Evolutionary conservation across 2,113 vertebrate genomes (phyloP), one percentile per base, ranked within the genome.

Genomic region (Tragelaphus buxtoni): DNA sequence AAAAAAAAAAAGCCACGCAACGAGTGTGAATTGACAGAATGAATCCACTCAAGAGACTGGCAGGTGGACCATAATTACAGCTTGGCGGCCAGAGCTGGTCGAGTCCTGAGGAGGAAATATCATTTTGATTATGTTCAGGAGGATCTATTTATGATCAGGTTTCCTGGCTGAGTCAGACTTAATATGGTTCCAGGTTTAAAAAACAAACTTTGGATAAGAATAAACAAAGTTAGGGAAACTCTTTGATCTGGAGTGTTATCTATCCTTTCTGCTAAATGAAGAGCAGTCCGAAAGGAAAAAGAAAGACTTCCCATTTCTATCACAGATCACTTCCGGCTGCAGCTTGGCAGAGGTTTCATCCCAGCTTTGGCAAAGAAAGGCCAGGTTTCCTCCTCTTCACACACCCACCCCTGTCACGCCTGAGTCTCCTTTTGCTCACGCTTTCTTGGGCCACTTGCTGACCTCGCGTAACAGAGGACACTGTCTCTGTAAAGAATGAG

Each of bases 111-210:
- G 95, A 84, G 53, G 53, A 92, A 96, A 94, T n/a, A 60, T 35
- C n/a, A 63, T 88, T 97, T 97, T 97, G 61, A 87, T 96, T 81
- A 79, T 61, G 22, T 14, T 95, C 81, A 10, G 58, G 74, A 74
- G 56, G 42, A 82, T 95, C 93, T 96, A 83, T 95, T 96, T 95
- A 79, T 87, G 93, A 93, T 30, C 58, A 90, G 8, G 24, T 82
- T 77, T 95, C 79, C 94, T 87, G 56, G 60, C 32, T 77, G 45
- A 95, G 83, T 63, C 77, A 72, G 74, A 85, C 49, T 63, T 61
- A 97, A 85, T 93, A 81, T 88, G 95, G 94, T 96, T 81, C 63
- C 91, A 39, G 39, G 24, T 69, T 85, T 58, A 72, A 47, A 96
- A 94, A 86, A 90, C 24, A 94, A 85, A 94, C 85, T 94, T 85